Base-by-base conservation (phyloP, 1,140 invertebrate species). In the Drosophila malerkotliana region DNA sequence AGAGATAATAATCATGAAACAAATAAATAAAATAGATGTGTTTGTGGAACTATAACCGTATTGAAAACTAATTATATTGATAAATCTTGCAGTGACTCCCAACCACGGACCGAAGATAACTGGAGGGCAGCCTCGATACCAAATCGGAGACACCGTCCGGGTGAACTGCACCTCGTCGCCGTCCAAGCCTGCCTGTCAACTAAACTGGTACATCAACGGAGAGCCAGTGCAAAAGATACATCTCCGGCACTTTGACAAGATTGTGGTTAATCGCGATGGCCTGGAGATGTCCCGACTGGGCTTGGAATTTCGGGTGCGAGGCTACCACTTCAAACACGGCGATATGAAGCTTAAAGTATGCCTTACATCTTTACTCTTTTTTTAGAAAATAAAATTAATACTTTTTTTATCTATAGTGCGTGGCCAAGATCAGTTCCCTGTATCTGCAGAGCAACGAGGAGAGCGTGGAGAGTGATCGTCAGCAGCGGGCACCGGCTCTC, bases 121-220 rank as follows among this genome's bases (percentile, higher is more conserved):
- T 1, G 97, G 97, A 1, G 96, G 96, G 18, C 93, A 94, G 57
- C 93, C 95, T 0, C 94, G 96, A 37, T 98, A 98, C 92, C 95
- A 96, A 78, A 94, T 96, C 12, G 97, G 96, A 3, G 97, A 97
- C 78, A 93, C 94, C 8, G 96, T 98, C 10, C 93, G 95, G 18
- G 95, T 97, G 12, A 97, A 97, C 91, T 97, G 97, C 92, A 97
- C 96, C 10, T 97, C 96, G 10, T 95, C 95, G 10, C 93, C 94
- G 72, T 97, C 96, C 9, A 95, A 97, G 81, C 97, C 97, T 0
- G 96, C 96, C 0, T 96, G 96, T 9, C 94, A 96, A 67, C 94
- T 98, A 28, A 94, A 94, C 39, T 98, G 97, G 97, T 96, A 96
- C 91, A 96, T 98, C 85, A 98, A 98, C 84, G 96, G 96, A 34